Base-by-base conservation (phyloP, 2,888 invertebrate genomes). In the Horisme vitalbata region DNA sequence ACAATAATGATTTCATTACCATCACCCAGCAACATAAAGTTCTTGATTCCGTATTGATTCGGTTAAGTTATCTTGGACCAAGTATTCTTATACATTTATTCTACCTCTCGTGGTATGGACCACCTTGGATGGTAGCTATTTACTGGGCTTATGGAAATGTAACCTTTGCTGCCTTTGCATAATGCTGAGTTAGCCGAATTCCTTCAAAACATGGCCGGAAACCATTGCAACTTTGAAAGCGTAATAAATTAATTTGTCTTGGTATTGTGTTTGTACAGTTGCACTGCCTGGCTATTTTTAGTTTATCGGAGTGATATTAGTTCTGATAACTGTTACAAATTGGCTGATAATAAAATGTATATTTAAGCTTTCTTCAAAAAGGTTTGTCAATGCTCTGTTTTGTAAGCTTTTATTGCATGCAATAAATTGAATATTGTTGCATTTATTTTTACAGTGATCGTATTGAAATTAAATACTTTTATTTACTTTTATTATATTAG, bases 231-330 rank as follows among this genome's bases (percentile, higher is more conserved):
- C n/a, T n/a, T n/a, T n/a, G 64, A 67, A 67, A 66, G 68, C 63
- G 65, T 65, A 65, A 66, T 65, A 63, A 66, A 61, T 58, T 62
- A 59, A 65, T 59, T 55, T 55, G 41, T 46, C 54, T 27, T 24
- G 27, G 33, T 50, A 37, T 46, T 45, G 26, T 36, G 41, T n/a
- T n/a, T n/a, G 20, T 20, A 20, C 27, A 30, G 27, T 27, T 52
- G 52, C 55, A 57, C 49, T 55, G 52, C 30, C 50, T 55, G 47
- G 55, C 56, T 59, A 59, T 64, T 61, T 57, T 53, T 51, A 51
- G 24, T 43, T 49, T 52, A 53, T 52, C 32, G 38, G 13, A 27
- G 38, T 31, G 37, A 46, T 41, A 30, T 37, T 11, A 36, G 11
- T 37, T 1, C 14, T 12, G 41, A 41, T 41, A 38, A 39, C 20